Base-by-base conservation (phyloP, 2,888 invertebrate species). In the Pterostichus madidus region DNA sequence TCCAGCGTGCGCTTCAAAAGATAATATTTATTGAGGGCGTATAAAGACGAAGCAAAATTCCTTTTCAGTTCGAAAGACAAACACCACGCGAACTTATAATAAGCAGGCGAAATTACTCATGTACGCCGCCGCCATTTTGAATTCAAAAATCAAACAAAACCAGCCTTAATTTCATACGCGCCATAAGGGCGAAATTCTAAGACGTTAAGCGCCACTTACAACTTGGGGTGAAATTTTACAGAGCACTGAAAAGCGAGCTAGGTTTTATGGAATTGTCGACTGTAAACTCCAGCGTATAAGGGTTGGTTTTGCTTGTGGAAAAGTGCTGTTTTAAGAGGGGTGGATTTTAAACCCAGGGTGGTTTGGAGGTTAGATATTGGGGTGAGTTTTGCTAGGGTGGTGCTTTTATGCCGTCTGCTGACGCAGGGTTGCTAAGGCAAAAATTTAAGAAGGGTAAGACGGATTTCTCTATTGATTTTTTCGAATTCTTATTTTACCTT, bases 1-100 rank as follows among this genome's bases (percentile, higher is more conserved):
- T 44, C 68, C 44, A 75, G 31, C 49, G 75, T 52, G 73, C 44
- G 44, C 64, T 64, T 24, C 44, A 79, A 64, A 79, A 64, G 79
- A 79, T 79, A 64, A 79, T 79, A 79, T 79, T 79, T 79, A 79
- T 79, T 79, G 68, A 64, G 77, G 77, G 77, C 15, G 77, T 32
- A 77, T 77, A 79, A 79, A 79, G 64, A 64, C 68, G 79, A 64
- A 64, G 79, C 79, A 79, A 68, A 79, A 79, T 79, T 79, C 79
- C 79, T 79, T 79, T 64, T 77, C 77, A 77, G 77, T 52, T 49
- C 68, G 46, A 24, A 79, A 79, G 79, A 79, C 52, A 79, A 79
- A 79, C 79, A 64, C 15, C 76, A 13, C 59, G 7, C 59, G 10
- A 79, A 79, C 64, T 79, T 79, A 68, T 73, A 56, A 56, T 56